phyloP scores from a whole-genome alignment of 2,888 invertebrate species.

The Amiota communis region DNA sequence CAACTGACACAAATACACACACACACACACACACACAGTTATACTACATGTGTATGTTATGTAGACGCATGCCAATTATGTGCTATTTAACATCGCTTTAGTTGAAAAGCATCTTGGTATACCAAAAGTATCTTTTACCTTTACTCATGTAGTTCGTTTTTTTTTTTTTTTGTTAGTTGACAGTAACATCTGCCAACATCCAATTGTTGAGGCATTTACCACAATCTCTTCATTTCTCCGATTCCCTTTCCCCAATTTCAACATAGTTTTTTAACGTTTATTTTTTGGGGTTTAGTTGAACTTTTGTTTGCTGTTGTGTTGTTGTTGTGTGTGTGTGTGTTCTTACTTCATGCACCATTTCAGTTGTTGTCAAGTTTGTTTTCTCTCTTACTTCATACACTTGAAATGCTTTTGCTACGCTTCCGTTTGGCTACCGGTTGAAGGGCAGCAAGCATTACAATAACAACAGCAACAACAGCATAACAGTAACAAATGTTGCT shows the following conservation, averaged over 20 bases:
- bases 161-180: neutral
- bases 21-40: too few species aligned
- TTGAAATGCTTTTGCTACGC: neutral
- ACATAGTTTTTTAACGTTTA: neutral
- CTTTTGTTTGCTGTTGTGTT: slow-evolving; percentile 1
- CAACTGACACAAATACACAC: neutral
- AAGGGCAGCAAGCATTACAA: neutral
- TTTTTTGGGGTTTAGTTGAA: neutral
- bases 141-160: neutral
- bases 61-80: neutral
- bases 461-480: neutral
- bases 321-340: neutral
- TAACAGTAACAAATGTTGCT: slow-evolving; percentile 13
- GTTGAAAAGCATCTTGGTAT: too few species aligned
- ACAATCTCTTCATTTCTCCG: too few species aligned
- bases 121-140: too few species aligned
- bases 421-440: neutral
- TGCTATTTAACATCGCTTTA: neutral
- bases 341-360: neutral
- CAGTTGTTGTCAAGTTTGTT: neutral
- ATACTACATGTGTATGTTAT: too few species aligned
- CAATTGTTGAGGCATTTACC: neutral
- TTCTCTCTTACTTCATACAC: neutral
- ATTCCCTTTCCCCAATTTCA: too few species aligned
- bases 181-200: neutral